Evolutionary conservation across 2,797 vertebrate species (phyloP), one percentile per base, ranked within the genome.

Genomic region (Pitangus sulphuratus): DNA sequence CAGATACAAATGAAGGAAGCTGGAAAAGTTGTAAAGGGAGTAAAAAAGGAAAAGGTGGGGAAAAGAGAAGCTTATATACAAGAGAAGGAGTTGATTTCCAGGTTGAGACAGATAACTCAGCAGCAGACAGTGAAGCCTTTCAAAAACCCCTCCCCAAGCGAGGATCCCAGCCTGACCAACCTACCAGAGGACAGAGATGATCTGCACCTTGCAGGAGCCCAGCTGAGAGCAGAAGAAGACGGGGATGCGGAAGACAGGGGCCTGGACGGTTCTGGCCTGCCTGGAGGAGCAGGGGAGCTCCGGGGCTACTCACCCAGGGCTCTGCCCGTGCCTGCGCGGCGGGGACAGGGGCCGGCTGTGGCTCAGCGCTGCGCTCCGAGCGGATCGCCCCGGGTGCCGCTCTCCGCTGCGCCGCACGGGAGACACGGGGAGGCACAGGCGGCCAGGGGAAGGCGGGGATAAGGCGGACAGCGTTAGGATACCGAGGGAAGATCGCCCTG

Each of bases 301-400:
- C 37, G 28, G 8, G 3, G 4, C 20, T 89, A 93, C 97, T 97
- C 94, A 96, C 95, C 97, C 94, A 45, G 95, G 95, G 87, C 93
- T 86, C 47, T 81, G 93, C 68, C 87, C 20, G 74, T 42, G 93
- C 68, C 87, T 60, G 89, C 19, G 28, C 44, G n/a, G 78, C 81
- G 21, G 48, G 48, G 40, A 61, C 69, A 12, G 79, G 75, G 84
- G 70, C 82, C 25, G 77, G 40, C 75, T 51, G 58, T 8, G 44
- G 77, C 35, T 31, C 30, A 11, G 39, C 4, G 68, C 90, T 65
- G 33, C 48, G 78, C 74, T 93, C 64, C 65, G 21, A 33, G 82
- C 28, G 9, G 53, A 50, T 15, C 77, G 28, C 87, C 28, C 66
- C 33, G 53, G 64, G 80, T 68, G 28, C 78, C 72, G 15, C 82